These are phyloP conservation scores for Acanthopleura granulata DNA, from an alignment of 2,888 invertebrate genomes.

Conservation along the genomic window DNA sequence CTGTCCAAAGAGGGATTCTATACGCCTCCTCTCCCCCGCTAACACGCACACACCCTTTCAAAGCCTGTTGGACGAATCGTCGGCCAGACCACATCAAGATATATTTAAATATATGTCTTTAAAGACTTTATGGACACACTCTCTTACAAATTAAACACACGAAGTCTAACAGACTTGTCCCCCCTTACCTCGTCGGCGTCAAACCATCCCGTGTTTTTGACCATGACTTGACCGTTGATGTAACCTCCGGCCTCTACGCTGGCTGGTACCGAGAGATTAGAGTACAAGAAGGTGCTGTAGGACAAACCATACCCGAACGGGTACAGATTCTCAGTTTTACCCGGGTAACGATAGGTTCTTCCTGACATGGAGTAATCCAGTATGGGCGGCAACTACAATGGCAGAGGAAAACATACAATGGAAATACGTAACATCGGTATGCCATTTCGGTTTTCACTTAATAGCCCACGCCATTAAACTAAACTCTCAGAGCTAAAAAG, in stretches of 20 bases:
- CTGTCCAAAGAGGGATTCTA: too few species aligned
- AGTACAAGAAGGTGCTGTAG: slow-evolving; percentile 41
- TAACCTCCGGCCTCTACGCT: slow-evolving; percentile 40
- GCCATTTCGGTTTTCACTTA: too few species aligned
- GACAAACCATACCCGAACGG: slow-evolving; percentile 56
- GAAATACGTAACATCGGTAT: not conserved
- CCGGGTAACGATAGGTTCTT: slow-evolving; percentile 62
- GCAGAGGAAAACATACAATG: not conserved
- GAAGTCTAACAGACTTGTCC: too few species aligned
- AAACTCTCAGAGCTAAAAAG: too few species aligned
- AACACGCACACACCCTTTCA: too few species aligned
- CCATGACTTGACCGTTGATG: slow-evolving; percentile 38
- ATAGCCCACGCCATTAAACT: too few species aligned
- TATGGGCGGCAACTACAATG: not conserved
- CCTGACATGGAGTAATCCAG: slow-evolving; percentile 52
- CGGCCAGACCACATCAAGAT: too few species aligned
- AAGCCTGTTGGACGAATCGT: too few species aligned
- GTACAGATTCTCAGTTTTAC: slow-evolving; percentile 32
- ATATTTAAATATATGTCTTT: too few species aligned
- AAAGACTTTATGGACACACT: too few species aligned
- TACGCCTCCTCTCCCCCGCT: too few species aligned
- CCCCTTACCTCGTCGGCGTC: slow-evolving; percentile 59
- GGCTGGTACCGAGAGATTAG: slow-evolving; percentile 26
- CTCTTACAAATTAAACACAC: too few species aligned
- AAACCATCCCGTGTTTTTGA: slow-evolving; percentile 50